Evolutionary conservation across 2,113 vertebrate species (phyloP).

Genomic region (Arizona elegans): DNA sequence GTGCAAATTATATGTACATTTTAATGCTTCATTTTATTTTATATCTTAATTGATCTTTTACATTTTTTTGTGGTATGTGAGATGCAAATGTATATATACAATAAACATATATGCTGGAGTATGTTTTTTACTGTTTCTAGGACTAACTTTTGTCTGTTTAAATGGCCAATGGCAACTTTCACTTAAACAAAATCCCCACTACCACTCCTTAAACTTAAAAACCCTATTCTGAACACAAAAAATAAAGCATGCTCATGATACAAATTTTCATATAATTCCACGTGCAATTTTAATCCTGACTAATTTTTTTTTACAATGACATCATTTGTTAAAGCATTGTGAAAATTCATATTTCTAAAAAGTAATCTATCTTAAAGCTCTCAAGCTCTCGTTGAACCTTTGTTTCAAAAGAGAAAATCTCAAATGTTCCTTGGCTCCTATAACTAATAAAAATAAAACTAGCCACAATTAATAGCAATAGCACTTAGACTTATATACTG

Average conservation of each 20-base stretch:
- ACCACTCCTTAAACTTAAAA: not conserved
- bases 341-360: not conserved
- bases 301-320: not conserved
- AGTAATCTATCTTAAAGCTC: not conserved
- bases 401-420: not conserved
- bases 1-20: not conserved
- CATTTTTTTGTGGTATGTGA: not conserved
- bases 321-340: not conserved
- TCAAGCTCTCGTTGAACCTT: not conserved
- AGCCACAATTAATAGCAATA: not conserved
- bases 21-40: not conserved
- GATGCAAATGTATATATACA: not conserved
- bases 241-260: not conserved
- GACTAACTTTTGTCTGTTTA: not conserved
- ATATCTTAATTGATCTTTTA: not conserved
- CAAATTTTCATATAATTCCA: not conserved
- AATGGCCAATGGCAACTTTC: not conserved
- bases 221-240: not conserved
- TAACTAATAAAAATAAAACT: not conserved
- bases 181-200: not conserved
- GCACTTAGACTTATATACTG: not conserved
- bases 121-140: not conserved
- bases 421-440: not conserved
- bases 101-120: not conserved
- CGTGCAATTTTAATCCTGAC: not conserved